Base-by-base conservation (phyloP, 2,113 vertebrate species). In the Otolemur garnettii region DNA sequence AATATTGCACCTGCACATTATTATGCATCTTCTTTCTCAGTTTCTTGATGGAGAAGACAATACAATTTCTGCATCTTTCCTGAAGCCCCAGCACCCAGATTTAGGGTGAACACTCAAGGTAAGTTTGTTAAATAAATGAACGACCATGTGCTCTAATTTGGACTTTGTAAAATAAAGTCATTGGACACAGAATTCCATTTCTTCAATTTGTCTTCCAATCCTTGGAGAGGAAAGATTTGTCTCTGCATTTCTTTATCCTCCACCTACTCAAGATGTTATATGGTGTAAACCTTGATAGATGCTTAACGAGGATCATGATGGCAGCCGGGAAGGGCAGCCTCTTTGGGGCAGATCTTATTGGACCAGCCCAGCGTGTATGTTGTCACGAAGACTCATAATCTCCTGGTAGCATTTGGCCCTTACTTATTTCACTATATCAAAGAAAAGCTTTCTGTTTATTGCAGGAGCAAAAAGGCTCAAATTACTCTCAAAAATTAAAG, bases 361-460 rank as follows among this genome's bases (percentile, higher is more conserved):
- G 68, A 84, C 87, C 17, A 38, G 13, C 38, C 72, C 42, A 62
- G 55, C 78, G 78, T 78, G 77, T 94, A 92, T 82, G 55, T 79
- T 87, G 72, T 74, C 66, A 68, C 62, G n/a, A 59, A 66, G 95
- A 82, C 62, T 21, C 19, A 26, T 87, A 28, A 62, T 77, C 19
- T 77, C 45, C 24, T 50, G 77, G 53, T 59, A 77, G 26, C 55
- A 45, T 2, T 2, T 74, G 72, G 30, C 5, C 10, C 60, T 10
- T 77, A 53, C 14, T 96, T 68, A 57, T 77, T 78, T 86, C 13
- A 42, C 14, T 55, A 71, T 78, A 24, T 45, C 6, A 87, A 86
- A 72, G 50, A 77, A 87, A n/a, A 93, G 22, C 17, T 96, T 86
- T 55, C 30, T 92, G 28, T 75, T 94, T 82, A 77, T 30, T 95